These are phyloP conservation scores for Hedychridium roseum DNA, from an alignment of 2,888 invertebrate species.

Conservation along the genomic window DNA sequence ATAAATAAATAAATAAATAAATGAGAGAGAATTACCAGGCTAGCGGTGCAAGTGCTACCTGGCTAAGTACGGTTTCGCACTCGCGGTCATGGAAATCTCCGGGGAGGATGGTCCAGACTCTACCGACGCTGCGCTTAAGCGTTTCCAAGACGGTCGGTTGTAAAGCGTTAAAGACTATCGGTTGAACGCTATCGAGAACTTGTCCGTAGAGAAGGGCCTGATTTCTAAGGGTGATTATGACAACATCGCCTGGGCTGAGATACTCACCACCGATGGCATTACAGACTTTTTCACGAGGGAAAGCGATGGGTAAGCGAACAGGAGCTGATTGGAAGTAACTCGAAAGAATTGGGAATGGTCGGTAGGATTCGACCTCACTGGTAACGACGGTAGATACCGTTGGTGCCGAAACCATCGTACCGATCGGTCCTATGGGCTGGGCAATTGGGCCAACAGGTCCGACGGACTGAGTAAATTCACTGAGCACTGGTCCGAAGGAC, in stretches of 20 bases:
- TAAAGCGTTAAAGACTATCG: constrained; percentile 28
- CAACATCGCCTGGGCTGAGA: constrained; percentile 31
- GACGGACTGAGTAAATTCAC: too few relatives aligned
- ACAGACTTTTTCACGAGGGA: constrained; percentile 27
- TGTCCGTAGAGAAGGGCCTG: constrained; percentile 25
- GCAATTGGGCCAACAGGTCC: too few relatives aligned
- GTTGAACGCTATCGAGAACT: constrained; percentile 20
- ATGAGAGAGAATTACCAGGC: too few relatives aligned
- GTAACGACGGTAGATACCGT: too few relatives aligned
- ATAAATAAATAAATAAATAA: too few relatives aligned
- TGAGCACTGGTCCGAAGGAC: too few relatives aligned
- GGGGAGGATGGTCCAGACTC: constrained; percentile 21
- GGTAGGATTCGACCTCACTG: too few relatives aligned
- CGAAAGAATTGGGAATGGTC: too few relatives aligned
- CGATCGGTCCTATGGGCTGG: too few relatives aligned
- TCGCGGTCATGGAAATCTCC: constrained; percentile 21
- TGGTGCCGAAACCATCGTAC: too few relatives aligned
- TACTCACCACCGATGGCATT: constrained; percentile 20
- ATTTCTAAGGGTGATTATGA: constrained; percentile 27
- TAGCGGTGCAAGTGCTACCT: too few relatives aligned
- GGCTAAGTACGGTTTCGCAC: constrained; percentile 10
- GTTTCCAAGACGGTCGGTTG: not conserved
- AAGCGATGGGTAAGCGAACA: constrained; percentile 10
- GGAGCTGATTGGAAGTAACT: too few relatives aligned
- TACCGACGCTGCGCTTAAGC: constrained; percentile 3